These are phyloP conservation scores for Pinna nobilis DNA, from an alignment of 1,140 invertebrate genomes.

Conservation along the genomic window DNA sequence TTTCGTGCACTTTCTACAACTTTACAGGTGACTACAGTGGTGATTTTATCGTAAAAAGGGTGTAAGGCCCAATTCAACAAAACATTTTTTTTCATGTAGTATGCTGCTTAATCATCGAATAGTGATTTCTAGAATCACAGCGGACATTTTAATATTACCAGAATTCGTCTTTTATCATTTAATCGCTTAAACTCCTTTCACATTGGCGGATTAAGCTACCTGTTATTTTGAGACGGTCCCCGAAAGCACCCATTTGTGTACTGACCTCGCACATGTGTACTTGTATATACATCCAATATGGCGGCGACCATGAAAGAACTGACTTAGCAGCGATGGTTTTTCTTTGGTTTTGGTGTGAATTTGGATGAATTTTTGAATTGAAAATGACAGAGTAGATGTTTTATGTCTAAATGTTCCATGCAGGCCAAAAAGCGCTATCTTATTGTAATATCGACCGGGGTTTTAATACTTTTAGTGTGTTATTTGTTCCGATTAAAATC, in stretches of 20 bases:
- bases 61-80: too few species aligned
- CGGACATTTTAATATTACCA: too few species aligned
- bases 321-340: slow-evolving; percentile 2
- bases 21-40: too few species aligned
- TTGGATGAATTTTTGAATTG: slow-evolving; percentile 15
- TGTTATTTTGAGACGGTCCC: slow-evolving; percentile 21
- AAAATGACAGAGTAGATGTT: slow-evolving; percentile 34
- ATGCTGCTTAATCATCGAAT: too few species aligned
- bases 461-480: slow-evolving; percentile 87
- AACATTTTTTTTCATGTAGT: too few species aligned
- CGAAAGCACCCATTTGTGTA: not conserved
- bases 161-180: too few species aligned
- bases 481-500: slow-evolving; percentile 77
- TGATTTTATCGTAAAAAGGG: too few species aligned
- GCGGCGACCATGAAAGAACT: slow-evolving; percentile 29
- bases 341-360: slow-evolving; percentile 19
- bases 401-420: slow-evolving; percentile 50
- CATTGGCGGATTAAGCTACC: too few species aligned
- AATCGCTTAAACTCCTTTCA: too few species aligned
- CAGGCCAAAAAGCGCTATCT: slow-evolving; percentile 95
- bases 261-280: slow-evolving; percentile 29
- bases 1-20: too few species aligned
- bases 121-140: too few species aligned
- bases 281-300: slow-evolving; percentile 27
- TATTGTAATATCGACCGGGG: slow-evolving; percentile 85